Base-by-base conservation (phyloP, 2,888 invertebrate species). In the Drosophila recens region DNA sequence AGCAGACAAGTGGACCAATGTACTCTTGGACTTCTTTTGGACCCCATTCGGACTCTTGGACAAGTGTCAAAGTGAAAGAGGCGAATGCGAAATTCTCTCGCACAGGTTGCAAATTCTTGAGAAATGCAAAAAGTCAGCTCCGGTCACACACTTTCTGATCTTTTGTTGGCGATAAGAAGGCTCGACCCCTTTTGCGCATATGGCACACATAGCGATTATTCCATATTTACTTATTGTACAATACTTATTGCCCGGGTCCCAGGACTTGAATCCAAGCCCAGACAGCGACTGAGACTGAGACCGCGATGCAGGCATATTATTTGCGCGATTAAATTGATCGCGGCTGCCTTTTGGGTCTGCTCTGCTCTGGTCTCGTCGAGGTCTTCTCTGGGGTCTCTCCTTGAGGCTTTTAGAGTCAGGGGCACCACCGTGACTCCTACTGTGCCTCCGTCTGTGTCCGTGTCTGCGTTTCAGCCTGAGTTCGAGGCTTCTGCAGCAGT, bases 281-380 rank as follows among this genome's bases (percentile, higher is more conserved):
- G 45, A 6, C 54, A 10, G 20, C 40, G 13, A 13, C 67, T 13
- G 23, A 45, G 27, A 38, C 48, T 10, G 38, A 40, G 13, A 63
- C 42, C n/a, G 33, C 23, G 23, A 45, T 43, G 49, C 33, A 78
- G 76, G 71, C 79, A 89, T 91, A 90, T 91, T 91, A 91, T 91
- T 91, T 91, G 91, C 82, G 89, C 90, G 90, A 91, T 91, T 91
- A 91, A 91, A 91, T 90, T 91, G 91, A 90, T 91, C 91, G 86
- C 83, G 80, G 68, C 67, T 61, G 81, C 79, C 74, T 68, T 68
- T 67, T 61, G 45, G 51, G 13, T 33, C 17, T 30, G 48, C 17
- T 42, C 64, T 62, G 51, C 27, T 27, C 27, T 62, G 51, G 13
- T n/a, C 40, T 13, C 15, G 20, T 48, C 33, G 10, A 43, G 72